A percentile compares a stretch with the other conserved stretches of the same genome.
These are phyloP conservation scores for Nothura maculosa DNA, from an alignment of 2,797 vertebrate genomes.

Conservation along the genomic window DNA sequence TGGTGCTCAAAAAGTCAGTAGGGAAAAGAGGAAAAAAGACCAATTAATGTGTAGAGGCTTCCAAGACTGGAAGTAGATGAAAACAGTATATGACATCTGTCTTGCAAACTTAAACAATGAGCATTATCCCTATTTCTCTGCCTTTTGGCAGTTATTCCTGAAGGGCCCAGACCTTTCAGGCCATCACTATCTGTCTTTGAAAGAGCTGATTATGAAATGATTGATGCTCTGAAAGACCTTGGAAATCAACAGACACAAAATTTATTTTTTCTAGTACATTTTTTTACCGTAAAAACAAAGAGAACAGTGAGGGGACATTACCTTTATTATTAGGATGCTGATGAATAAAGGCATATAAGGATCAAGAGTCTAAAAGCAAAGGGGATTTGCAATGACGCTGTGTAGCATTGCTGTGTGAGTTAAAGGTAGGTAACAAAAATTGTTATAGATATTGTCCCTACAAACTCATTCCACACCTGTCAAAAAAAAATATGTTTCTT, in stretches of 20 bases:
- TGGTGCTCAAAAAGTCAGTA: background rate
- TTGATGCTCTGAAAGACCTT: background rate
- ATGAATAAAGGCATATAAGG: background rate
- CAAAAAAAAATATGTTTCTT: background rate
- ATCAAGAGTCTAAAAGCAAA: background rate
- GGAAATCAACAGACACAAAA: background rate
- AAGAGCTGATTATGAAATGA: background rate
- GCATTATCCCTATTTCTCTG: background rate
- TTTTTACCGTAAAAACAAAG: background rate
- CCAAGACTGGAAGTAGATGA: background rate
- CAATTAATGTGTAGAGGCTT: rapidly evolving
- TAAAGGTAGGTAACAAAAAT: background rate
- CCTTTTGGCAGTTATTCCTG: background rate
- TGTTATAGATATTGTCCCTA: background rate
- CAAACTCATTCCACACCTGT: background rate
- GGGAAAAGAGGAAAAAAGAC: background rate
- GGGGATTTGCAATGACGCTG: background rate
- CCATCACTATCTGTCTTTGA: rapidly evolving
- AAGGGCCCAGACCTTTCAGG: background rate
- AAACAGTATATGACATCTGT: background rate
- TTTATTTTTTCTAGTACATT: background rate
- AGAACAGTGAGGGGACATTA: background rate
- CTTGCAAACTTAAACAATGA: background rate
- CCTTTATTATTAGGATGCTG: background rate
- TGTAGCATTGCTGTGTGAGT: background rate